Evolutionary conservation across 1,140 invertebrate genomes (phyloP), one percentile per base, ranked within the genome.

Genomic region (Dreissena rostriformis): DNA sequence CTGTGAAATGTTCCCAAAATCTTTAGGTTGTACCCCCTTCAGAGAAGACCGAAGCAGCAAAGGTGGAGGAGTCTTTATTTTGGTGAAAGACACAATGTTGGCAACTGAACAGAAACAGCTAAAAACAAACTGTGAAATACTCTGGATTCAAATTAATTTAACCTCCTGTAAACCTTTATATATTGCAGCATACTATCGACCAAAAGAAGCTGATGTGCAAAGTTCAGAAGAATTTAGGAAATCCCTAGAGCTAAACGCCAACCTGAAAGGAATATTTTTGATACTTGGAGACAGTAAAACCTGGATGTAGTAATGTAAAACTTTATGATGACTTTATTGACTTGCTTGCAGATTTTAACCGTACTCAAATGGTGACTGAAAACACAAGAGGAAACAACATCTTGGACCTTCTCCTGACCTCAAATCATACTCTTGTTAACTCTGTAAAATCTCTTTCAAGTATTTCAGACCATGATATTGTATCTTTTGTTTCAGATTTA

Each of bases 391-490:
- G 51, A 14, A 29, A 72, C n/a, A 81, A 81, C 68, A 72, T 63
- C 19, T 65, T 81, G 10, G 68, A 81, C 24, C 78, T 72, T n/a
- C 71, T 81, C 39, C 52, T 81, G 57, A 81, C 68, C 22, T 81
- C 53, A 28, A 81, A 71, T 49, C 29, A 39, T 22, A 81, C 78
- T n/a, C 55, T 81, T n/a, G 39, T 81, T 19, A 81, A 66, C 29
- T 49, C 11, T 55, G 53, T 72, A 22, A 26, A 83, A 67, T 6
- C 24, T 66, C 17, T 63, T 67, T 39, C 55, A 28, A 26, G 80
- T 49, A 76, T 76, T 19, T 76, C 74, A 15, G 71, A 74, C 52
- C 71, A 74, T 74, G 19, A 53, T 55, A 53, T 55, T 55, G 49
- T 74, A 10, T 76, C 57, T 12, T 14, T 57, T 2, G 24, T 68